Percentiles rank a stretch among this genome's conserved stretches.
phyloP scores from a whole-genome alignment of 2,113 vertebrate genomes.

The Oostethus manadensis region DNA sequence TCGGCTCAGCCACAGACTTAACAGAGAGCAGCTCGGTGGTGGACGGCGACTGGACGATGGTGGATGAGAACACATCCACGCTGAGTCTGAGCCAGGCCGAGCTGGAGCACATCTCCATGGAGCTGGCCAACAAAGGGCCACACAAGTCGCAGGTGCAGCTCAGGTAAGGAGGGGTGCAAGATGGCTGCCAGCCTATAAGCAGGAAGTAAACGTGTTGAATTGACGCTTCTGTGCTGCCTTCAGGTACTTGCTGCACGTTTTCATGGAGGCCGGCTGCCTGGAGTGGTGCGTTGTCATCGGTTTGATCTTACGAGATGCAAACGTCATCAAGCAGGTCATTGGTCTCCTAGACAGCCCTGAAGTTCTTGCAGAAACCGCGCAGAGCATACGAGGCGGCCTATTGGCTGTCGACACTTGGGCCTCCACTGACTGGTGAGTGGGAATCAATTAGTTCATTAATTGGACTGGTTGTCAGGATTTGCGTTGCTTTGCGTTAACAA shows the following conservation, averaged over 20 bases:
- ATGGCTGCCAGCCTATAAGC: no score
- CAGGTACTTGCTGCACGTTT: constrained; percentile 93
- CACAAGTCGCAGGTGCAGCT: constrained; percentile 96
- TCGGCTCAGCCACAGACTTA: constrained; percentile 94
- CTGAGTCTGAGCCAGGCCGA: constrained; percentile 90
- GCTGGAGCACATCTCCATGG: constrained; percentile 94
- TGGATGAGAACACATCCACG: constrained; percentile 91
- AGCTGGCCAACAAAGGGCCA: constrained; percentile 93
- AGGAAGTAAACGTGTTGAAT: not conserved
- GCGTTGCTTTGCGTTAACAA: no score
- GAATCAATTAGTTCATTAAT: not conserved
- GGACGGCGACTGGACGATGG: constrained; percentile 96
- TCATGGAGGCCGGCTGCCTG: constrained; percentile 94
- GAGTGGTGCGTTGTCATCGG: constrained; percentile 94
- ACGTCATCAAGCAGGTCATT: constrained; percentile 86
- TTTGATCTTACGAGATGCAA: constrained; percentile 86
- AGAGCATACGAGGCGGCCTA: constrained; percentile 81
- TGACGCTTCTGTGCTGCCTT: not conserved
- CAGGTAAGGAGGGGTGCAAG: constrained; percentile 71
- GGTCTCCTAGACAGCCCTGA: constrained; percentile 83
- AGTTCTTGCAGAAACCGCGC: constrained; percentile 81
- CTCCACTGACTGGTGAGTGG: constrained; percentile 85
- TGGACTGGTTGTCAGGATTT: not conserved
- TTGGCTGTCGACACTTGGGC: constrained; percentile 87
- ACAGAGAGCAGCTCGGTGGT: constrained; percentile 97